A percentile compares a stretch with the other conserved stretches of the same genome.
Conservation (phyloP, 1,140 invertebrate genomes). For the Bombus difficillimus region DNA sequence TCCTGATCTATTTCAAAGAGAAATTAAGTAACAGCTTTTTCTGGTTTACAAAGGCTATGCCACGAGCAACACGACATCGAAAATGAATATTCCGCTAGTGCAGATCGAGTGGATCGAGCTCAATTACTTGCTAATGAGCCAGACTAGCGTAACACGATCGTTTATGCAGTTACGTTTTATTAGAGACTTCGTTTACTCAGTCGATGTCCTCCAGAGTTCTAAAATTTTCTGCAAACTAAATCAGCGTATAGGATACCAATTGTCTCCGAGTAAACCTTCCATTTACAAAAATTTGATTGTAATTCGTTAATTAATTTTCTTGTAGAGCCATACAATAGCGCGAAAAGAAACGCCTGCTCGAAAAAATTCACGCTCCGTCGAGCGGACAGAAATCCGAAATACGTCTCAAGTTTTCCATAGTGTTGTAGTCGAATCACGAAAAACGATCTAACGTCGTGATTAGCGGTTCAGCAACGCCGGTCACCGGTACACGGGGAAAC, state of each 20-base stretch:
- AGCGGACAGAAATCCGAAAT: conserved; percentile 63
- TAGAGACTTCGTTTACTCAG: not conserved
- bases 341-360: not conserved
- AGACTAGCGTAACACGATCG: conserved; percentile 19
- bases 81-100: not conserved
- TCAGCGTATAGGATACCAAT: not conserved
- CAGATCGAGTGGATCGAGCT: conserved; percentile 17
- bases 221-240: not conserved
- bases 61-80: not conserved
- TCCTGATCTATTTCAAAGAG: not conserved
- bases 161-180: not conserved
- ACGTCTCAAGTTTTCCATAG: conserved; percentile 50
- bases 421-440: conserved; percentile 6
- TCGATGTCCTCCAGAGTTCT: not conserved
- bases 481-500: conserved; percentile 15
- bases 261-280: not conserved
- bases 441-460: conserved; percentile 54
- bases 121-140: conserved; percentile 43
- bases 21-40: not conserved
- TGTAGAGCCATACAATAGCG: too few species aligned
- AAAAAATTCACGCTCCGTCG: conserved; percentile 54
- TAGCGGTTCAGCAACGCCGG: conserved; percentile 45
- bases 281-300: not conserved
- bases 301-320: too few species aligned
- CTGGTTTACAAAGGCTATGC: not conserved